Conservation (phyloP, 2,888 invertebrate genomes). For the Cheiracanthium punctorium region DNA sequence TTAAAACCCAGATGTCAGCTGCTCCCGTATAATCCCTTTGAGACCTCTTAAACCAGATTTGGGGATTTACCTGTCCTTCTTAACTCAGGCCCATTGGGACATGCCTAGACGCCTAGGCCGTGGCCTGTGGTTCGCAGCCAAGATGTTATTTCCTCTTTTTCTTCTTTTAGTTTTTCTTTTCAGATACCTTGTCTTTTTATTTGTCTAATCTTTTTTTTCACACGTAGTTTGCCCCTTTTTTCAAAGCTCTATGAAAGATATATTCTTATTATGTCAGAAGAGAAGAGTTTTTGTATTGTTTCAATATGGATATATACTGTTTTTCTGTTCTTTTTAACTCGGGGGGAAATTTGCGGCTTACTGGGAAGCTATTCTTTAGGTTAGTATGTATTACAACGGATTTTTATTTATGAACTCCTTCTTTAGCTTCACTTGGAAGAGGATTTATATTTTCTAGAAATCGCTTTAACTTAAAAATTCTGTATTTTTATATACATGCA, state of each 20-base stretch:
- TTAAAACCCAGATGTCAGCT: constrained; percentile 64
- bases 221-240: constrained; percentile 44
- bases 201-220: constrained; percentile 60
- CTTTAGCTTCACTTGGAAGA: too few species aligned
- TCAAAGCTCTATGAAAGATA: constrained; percentile 6
- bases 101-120: constrained; percentile 51
- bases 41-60: constrained; percentile 71
- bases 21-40: constrained; percentile 62
- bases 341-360: background rate
- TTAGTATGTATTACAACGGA: too few species aligned
- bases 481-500: too few species aligned
- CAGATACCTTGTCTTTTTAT: constrained; percentile 49
- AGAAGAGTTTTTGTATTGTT: background rate
- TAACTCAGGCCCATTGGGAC: constrained; percentile 60
- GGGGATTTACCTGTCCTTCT: constrained; percentile 70
- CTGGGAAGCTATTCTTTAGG: background rate
- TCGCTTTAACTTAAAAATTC: too few species aligned
- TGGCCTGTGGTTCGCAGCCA: constrained; percentile 54
- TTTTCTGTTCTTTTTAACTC: background rate
- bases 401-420: too few species aligned
- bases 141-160: constrained; percentile 35
- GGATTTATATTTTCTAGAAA: too few species aligned
- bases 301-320: background rate
- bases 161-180: background rate
- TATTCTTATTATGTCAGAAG: constrained; percentile 12